Percentiles rank a stretch among this genome's conserved stretches.
Evolutionary conservation across 2,888 invertebrate genomes (phyloP).

Genomic region (Latrodectus hesperus): DNA sequence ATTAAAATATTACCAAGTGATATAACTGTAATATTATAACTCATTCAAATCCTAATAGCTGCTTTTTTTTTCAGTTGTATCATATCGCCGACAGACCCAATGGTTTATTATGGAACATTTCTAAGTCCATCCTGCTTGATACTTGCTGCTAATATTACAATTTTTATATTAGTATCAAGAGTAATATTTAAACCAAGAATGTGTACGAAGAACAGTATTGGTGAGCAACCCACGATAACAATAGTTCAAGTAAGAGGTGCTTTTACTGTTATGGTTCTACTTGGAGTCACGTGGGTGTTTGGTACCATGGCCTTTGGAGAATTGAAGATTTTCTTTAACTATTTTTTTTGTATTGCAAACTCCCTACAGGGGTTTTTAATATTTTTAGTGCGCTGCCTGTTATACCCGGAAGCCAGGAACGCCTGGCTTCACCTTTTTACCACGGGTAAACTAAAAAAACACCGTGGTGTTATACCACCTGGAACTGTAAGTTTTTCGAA

Average conservation of each 20-base stretch:
- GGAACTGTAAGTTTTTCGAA: constrained; percentile 56
- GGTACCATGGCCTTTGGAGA: constrained; percentile 73
- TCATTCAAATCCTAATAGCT: too few species aligned
- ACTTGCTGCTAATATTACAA: constrained; percentile 75
- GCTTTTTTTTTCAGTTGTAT: constrained; percentile 74
- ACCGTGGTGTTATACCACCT: constrained; percentile 51
- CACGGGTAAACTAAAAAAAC: constrained; percentile 69
- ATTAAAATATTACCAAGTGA: too few species aligned
- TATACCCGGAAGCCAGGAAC: constrained; percentile 71
- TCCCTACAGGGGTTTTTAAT: constrained; percentile 74
- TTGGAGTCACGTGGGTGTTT: constrained; percentile 74
- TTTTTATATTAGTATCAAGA: constrained; percentile 75
- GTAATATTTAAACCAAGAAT: constrained; percentile 73
- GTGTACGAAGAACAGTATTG: constrained; percentile 59
- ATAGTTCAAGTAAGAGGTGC: constrained; percentile 72
- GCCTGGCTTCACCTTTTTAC: constrained; percentile 71
- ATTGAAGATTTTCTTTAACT: constrained; percentile 72
- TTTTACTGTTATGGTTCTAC: constrained; percentile 73
- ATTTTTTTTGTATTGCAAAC: constrained; percentile 74
- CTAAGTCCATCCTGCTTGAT: constrained; percentile 76
- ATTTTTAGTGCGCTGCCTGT: constrained; percentile 73
- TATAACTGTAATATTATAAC: too few species aligned
- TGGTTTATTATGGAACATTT: constrained; percentile 75
- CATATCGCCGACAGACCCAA: constrained; percentile 74
- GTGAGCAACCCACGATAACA: constrained; percentile 15